Evolutionary conservation across 2,113 vertebrate species (phyloP), one percentile per base, ranked within the genome.

Genomic region (Anoura caudifer): DNA sequence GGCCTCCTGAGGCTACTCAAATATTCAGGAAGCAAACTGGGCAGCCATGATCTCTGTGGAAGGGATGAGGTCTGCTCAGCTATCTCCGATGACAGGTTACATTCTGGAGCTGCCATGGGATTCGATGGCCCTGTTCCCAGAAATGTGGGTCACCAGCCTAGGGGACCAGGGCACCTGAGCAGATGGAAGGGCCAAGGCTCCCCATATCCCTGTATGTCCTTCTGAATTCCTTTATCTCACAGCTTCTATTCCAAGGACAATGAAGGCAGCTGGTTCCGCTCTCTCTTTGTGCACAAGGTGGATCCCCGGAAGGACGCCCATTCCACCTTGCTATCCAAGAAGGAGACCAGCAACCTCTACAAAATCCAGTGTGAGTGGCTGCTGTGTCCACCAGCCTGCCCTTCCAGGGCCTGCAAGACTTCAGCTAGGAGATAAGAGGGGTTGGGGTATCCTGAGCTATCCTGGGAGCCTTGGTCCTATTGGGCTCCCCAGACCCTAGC

Each of bases 291-390:
- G 95, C 99, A 99, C 98, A 99, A 99, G 97, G 99, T 99, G 83
- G 99, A 99, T 47, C 98, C 99, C 65, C 99, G 99, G 96, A 99
- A 99, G 98, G 99, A 99, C 3, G 99, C 99, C 5, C 99, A 99
- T 97, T 99, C 99, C 96, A 99, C 99, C 97, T 98, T 99, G 83
- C 98, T 99, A 88, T 99, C 99, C 95, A 99, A 99, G 98, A 99
- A 98, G 97, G 99, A 99, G 97, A 99, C 99, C 97, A 99, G 99
- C 98, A 99, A 98, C 98, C 99, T 99, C 96, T 99, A 99, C 96
- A 99, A 99, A 98, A 99, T 99, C 81, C 99, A 99, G 88, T 99
- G 99, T 99, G 98, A 99, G 99, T 97, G 38, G 47, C 75, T 70
- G 13, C 52, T 16, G n/a, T 0, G 31, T 47, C 15, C 24, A 14